Conservation (phyloP, 2,113 vertebrate genomes). For the Carollia perspicillata region DNA sequence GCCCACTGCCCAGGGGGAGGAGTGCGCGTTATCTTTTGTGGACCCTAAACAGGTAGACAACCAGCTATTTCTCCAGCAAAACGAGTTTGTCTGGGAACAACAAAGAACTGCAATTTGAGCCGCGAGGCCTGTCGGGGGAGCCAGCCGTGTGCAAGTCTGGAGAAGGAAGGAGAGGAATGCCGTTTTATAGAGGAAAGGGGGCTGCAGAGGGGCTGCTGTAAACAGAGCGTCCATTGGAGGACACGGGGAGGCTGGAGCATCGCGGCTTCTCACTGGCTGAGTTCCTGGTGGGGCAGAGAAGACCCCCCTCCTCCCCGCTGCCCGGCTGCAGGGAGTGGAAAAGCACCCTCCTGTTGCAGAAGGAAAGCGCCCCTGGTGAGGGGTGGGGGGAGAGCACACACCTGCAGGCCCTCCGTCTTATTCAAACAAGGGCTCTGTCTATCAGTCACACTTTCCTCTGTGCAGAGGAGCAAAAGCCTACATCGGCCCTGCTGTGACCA, state of each 20-base stretch:
- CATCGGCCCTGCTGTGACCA: rapidly evolving
- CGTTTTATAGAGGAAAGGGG: neutral
- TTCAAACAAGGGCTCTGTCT: neutral
- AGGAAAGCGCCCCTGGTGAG: neutral
- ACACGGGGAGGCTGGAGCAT: neutral
- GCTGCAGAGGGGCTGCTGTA: neutral
- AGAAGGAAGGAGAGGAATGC: too few species aligned
- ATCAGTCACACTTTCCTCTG: neutral
- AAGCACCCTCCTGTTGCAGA: neutral
- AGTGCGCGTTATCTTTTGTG: rapidly evolving
- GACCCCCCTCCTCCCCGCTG: neutral
- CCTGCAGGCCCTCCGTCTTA: neutral
- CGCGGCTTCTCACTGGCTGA: neutral
- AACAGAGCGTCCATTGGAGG: neutral
- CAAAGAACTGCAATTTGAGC: neutral
- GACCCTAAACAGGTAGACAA: too few species aligned
- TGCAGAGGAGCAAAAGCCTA: neutral
- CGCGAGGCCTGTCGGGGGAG: rapidly evolving
- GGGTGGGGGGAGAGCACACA: neutral
- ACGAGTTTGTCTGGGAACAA: neutral
- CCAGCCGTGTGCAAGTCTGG: rapidly evolving
- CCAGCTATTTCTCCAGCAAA: neutral
- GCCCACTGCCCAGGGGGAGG: rapidly evolving
- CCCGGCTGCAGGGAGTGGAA: neutral
- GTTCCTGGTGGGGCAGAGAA: neutral